Conservation (phyloP, 30 jellyfish, hydroid and myxozoan species). For the Aurelia coerulea region DNA sequence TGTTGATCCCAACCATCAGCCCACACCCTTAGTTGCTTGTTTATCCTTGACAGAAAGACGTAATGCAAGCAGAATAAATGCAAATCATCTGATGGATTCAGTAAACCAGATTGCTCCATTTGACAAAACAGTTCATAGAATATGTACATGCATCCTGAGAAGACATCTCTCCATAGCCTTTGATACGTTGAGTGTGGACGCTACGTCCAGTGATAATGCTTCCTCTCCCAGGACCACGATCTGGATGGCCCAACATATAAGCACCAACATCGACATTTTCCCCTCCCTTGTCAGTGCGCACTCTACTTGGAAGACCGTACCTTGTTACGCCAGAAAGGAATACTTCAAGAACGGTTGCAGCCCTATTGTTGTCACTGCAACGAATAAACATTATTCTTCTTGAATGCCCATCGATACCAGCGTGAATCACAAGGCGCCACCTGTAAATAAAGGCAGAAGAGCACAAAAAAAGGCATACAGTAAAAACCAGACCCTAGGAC, state of each 20-base stretch:
- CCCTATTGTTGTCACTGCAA: neutral
- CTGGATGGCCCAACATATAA: slow-evolving; percentile 13
- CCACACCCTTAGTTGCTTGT: neutral
- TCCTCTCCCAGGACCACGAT: slow-evolving; percentile 19
- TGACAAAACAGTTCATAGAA: neutral
- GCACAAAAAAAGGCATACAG: no score
- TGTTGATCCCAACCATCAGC: neutral
- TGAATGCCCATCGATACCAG: slow-evolving; percentile 3
- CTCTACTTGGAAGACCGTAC: slow-evolving; percentile 1
- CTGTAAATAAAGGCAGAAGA: no score
- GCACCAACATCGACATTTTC: slow-evolving; percentile 15
- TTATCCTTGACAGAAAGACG: slow-evolving; percentile 13
- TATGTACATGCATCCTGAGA: neutral
- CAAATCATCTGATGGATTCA: neutral
- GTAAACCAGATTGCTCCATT: neutral
- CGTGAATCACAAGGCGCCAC: slow-evolving; percentile 23
- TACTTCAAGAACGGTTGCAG: slow-evolving; percentile 5
- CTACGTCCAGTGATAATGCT: slow-evolving; percentile 12
- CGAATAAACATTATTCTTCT: neutral
- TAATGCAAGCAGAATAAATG: slow-evolving; percentile 31
- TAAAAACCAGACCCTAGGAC: no score
- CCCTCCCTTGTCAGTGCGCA: slow-evolving; percentile 1
- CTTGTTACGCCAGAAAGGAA: neutral
- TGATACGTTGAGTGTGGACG: slow-evolving; percentile 5
- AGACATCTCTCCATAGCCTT: slow-evolving; percentile 7